Evolutionary conservation across 2,888 invertebrate genomes (phyloP), one percentile per base, ranked within the genome.

Genomic region (Dryadula phaetusa): DNA sequence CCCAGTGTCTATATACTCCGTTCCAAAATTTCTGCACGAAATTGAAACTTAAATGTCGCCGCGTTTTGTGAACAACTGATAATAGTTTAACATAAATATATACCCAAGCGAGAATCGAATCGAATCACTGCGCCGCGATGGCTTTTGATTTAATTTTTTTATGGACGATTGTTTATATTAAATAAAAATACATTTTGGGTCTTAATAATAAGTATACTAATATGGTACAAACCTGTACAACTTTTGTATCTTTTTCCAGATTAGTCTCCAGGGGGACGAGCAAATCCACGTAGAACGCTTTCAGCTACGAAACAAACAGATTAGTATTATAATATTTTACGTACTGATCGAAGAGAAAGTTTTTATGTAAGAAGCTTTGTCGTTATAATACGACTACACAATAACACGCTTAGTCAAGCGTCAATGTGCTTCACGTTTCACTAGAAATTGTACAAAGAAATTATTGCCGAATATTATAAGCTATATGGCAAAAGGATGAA

Each of bases 261-360:
- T 98, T 98, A 72, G 97, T 97, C 94, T 98, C 98, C 89, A 98
- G 93, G 77, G 98, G 98, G 75, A 98, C 97, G 79, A 98, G 93
- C 73, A 98, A 94, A 93, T 98, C 98, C 72, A 98, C 98, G 92
- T 98, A 98, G 88, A 98, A 98, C 32, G 98, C 98, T 93, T 98
- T 98, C 77, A 98, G 90, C 98, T 98, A 88, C 87, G 76, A 83
- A 77, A 76, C 62, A 75, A 71, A 72, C 67, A 70, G 70, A 66
- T 73, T 71, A 70, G 46, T 46, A 62, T 72, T 67, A 72, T 60
- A 64, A 64, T 62, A 60, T 71, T 44, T 49, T 49, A 34, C 37
- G 44, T 68, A 62, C 54, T 46, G 66, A 60, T 70, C 40, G 56
- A 64, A 66, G 64, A 66, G 1, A 71, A 71, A 63, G 34, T 71